Conservation (phyloP, 2,113 vertebrate species). For the Forbesichthys papilliferus region DNA sequence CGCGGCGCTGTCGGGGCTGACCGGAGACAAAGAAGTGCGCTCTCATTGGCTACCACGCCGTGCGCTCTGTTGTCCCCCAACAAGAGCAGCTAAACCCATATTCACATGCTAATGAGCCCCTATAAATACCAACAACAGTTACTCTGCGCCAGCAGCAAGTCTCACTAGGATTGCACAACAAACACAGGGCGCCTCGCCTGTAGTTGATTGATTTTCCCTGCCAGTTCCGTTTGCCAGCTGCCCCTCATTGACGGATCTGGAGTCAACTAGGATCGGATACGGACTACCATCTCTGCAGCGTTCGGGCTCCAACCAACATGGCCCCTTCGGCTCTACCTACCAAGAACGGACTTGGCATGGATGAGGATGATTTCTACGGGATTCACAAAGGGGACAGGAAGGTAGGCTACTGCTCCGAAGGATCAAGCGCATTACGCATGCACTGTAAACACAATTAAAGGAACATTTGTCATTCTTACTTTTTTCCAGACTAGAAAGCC, state of each 20-base stretch:
- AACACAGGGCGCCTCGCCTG: constrained; percentile 54
- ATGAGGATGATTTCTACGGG: constrained; percentile 70
- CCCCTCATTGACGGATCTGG: constrained; percentile 24
- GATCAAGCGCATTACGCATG: background rate
- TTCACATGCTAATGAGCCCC: constrained; percentile 81
- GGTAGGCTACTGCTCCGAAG: constrained; percentile 62
- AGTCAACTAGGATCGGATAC: constrained; percentile 21
- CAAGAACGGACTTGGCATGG: constrained; percentile 52
- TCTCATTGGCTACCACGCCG: constrained; percentile 78
- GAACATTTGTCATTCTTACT: background rate
- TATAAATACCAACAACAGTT: constrained; percentile 77
- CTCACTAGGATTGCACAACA: constrained; percentile 58
- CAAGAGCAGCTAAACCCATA: constrained; percentile 59
- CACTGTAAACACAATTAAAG: background rate
- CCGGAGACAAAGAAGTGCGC: constrained; percentile 78
- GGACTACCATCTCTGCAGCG: constrained; percentile 13
- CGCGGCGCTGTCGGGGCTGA: constrained; percentile 47
- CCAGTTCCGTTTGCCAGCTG: constrained; percentile 62
- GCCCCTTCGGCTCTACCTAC: constrained; percentile 72
- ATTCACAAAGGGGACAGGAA: constrained; percentile 76
- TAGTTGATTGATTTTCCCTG: constrained; percentile 31
- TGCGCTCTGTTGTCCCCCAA: constrained; percentile 67
- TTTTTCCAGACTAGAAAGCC: constrained; percentile 85
- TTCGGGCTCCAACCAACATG: constrained; percentile 69
- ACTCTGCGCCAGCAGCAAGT: constrained; percentile 58